Conservation (phyloP, 2,888 invertebrate species). For the Scaptomyza cyrtandrae region DNA sequence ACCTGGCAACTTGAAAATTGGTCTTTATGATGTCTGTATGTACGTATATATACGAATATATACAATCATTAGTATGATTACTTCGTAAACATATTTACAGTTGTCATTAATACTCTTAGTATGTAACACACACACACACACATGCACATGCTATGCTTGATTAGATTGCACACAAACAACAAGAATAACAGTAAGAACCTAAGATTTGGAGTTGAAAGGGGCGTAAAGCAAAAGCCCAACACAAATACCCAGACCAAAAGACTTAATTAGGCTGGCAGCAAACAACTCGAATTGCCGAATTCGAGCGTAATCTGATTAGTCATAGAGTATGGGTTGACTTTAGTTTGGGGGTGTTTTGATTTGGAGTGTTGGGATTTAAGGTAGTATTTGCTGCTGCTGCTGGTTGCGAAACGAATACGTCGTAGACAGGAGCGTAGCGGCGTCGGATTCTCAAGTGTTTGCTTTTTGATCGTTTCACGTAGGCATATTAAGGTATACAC, state of each 20-base stretch:
- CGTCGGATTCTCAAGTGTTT: constrained; percentile 56
- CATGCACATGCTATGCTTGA: constrained; percentile 63
- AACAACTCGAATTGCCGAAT: constrained; percentile 73
- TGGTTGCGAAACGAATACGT: constrained; percentile 10
- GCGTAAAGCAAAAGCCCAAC: constrained; percentile 9
- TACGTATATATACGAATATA: not conserved
- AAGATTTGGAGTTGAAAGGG: constrained; percentile 11
- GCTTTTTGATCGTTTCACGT: constrained; percentile 54
- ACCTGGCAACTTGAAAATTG: constrained; percentile 38
- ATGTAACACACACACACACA: not conserved
- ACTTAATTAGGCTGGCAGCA: constrained; percentile 70
- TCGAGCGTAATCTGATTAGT: constrained; percentile 50
- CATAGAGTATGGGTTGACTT: not conserved
- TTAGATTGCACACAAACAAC: constrained; percentile 63
- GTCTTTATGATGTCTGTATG: not conserved
- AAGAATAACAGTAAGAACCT: constrained; percentile 6
- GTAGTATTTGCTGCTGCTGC: constrained; percentile 1
- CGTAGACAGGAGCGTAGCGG: constrained; percentile 56
- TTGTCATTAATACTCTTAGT: constrained; percentile 43
- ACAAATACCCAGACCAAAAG: constrained; percentile 48
- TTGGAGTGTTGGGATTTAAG: not conserved
- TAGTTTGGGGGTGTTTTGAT: not conserved
- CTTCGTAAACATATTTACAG: constrained; percentile 42
- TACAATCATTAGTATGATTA: not conserved
- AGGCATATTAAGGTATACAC: not conserved